phyloP scores from a whole-genome alignment of 2,797 vertebrate genomes.

The Triplophysa yarkandensis region DNA sequence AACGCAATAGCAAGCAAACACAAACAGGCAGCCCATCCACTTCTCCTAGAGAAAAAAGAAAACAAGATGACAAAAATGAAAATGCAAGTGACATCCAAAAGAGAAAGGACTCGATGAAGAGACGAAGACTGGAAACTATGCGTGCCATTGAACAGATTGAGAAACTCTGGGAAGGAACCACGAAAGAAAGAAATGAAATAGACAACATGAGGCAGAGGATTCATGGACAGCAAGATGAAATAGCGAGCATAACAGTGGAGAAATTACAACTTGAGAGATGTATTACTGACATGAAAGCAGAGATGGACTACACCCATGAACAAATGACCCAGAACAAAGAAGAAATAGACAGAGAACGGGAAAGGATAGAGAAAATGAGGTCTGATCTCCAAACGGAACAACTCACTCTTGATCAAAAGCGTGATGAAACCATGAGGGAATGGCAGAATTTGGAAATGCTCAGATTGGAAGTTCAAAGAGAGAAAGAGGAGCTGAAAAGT shows the following conservation, averaged over 20 bases:
- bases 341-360: constrained; percentile 58
- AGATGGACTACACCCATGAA: constrained; percentile 50
- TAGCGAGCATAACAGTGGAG: constrained; percentile 57
- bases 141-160: constrained; percentile 62
- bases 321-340: constrained; percentile 56
- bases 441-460: constrained; percentile 53
- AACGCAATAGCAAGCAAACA: constrained; percentile 56
- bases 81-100: constrained; percentile 34
- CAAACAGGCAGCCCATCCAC: constrained; percentile 51
- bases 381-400: constrained; percentile 60
- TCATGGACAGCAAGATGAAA: constrained; percentile 61
- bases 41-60: constrained; percentile 46
- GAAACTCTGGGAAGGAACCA: constrained; percentile 59
- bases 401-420: constrained; percentile 51
- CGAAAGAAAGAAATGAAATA: constrained; percentile 57
- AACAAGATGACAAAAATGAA: constrained; percentile 45
- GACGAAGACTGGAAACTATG: constrained; percentile 56
- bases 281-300: constrained; percentile 52
- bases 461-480: constrained; percentile 36
- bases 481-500: constrained; percentile 36
- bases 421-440: constrained; percentile 56
- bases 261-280: constrained; percentile 55
- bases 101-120: constrained; percentile 60
- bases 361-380: constrained; percentile 56
- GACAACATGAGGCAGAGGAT: constrained; percentile 57